phyloP scores from a whole-genome alignment of 2,888 invertebrate genomes.

The Drosophila mercatorum region DNA sequence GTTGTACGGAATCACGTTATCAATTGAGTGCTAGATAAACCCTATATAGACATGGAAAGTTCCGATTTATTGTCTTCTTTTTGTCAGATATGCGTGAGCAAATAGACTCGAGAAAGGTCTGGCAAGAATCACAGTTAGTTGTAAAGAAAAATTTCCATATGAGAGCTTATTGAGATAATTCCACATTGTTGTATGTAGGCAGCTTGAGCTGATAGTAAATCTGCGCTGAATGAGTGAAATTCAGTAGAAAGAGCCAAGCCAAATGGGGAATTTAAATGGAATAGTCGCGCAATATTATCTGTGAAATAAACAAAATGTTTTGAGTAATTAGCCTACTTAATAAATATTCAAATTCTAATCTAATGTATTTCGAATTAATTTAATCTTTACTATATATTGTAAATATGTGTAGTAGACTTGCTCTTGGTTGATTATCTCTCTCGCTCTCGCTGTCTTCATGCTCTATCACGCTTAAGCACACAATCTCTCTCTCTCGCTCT shows the following conservation, averaged over 20 bases:
- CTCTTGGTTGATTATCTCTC: neutral
- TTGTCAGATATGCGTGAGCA: neutral
- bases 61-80: neutral
- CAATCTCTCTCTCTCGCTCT: no score
- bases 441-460: neutral
- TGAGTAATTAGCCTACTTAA: neutral
- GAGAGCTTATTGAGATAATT: neutral
- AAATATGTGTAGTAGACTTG: neutral
- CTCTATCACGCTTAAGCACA: no score
- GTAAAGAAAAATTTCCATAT: neutral
- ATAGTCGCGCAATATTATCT: neutral
- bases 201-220: neutral
- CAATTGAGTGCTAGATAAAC: constrained; percentile 24
- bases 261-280: neutral
- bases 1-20: neutral
- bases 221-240: neutral
- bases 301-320: constrained; percentile 2
- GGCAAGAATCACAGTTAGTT: neutral
- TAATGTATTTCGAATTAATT: neutral
- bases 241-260: neutral
- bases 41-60: neutral
- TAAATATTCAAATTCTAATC: neutral
- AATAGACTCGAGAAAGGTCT: neutral
- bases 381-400: neutral
- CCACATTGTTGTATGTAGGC: neutral